These are phyloP conservation scores for Neolamprologus variostigma DNA, from an alignment of 2,113 vertebrate genomes.

Conservation along the genomic window DNA sequence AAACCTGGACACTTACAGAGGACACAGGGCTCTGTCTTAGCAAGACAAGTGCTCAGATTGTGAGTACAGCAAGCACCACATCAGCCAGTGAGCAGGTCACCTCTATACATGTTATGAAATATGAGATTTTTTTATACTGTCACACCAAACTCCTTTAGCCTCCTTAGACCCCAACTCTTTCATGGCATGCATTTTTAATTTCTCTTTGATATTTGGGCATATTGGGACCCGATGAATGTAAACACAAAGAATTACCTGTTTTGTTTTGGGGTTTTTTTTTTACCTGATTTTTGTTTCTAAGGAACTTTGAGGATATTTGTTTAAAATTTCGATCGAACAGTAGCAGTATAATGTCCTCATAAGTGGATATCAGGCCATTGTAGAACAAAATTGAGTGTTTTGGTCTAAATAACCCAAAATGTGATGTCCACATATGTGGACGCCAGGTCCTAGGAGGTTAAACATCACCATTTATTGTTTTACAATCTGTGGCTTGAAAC, in stretches of 20 bases:
- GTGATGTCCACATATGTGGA: background rate
- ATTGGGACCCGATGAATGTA: background rate
- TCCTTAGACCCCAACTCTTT: background rate
- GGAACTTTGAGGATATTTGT: background rate
- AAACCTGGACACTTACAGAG: background rate
- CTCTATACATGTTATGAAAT: background rate
- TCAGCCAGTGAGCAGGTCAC: background rate
- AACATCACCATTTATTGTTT: background rate
- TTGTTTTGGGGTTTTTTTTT: fast-evolving
- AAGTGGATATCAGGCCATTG: background rate
- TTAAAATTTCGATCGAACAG: background rate
- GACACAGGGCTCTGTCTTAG: background rate
- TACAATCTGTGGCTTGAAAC: background rate
- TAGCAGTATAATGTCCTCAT: background rate
- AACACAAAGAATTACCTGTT: background rate
- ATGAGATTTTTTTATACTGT: background rate
- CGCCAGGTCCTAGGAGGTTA: background rate
- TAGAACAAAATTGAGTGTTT: background rate
- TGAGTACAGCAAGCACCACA: background rate
- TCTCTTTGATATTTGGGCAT: background rate
- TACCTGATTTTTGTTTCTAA: background rate
- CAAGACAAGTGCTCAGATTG: background rate
- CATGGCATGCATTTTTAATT: background rate
- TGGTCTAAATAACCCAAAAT: background rate
- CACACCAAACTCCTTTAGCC: background rate